Evolutionary conservation across 2,797 vertebrate genomes (phyloP), one percentile per base, ranked within the genome.

Genomic region (Steatocranus sp.): DNA sequence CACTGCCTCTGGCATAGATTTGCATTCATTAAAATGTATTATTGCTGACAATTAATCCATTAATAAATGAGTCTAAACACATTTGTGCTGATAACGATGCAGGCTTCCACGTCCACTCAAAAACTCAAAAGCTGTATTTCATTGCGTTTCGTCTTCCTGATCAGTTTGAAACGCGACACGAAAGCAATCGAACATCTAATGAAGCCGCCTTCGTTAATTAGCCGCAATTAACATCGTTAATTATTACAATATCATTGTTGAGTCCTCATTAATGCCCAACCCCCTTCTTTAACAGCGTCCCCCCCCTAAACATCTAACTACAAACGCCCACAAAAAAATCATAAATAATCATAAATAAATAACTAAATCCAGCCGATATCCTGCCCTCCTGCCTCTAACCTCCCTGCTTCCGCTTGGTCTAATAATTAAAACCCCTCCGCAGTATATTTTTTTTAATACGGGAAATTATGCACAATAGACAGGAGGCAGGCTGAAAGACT

Each of bases 391-490:
- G 49, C 49, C 18, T 78, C 30, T 20, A 14, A 56, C 82, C 53
- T 56, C 53, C 17, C 17, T 2, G 6, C 54, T 75, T 80, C 73
- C 75, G 63, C 89, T 83, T 27, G 84, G 68, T 87, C 56, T 66
- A 78, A 89, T 92, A 87, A 93, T 93, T 91, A 92, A 89, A 86
- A 87, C 34, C 15, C 63, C 61, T 82, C 89, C 81, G 90, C 89
- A 85, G 78, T 78, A 75, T 91, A 25, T 74, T 79, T 49, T 61
- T 76, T 79, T 32, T 77, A 87, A 90, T 74, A 83, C 53, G 43
- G 79, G 82, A 83, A 88, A 89, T 91, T 80, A 93, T 86, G 91
- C 93, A 93, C 88, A 92, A 94, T 84, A 89, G 92, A 92, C 86
- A 86, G 83, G 83, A 90, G 88, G 88, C 68, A 87, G 88, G 82